Conservation (phyloP, 2,113 vertebrate genomes). For the Passer domesticus region DNA sequence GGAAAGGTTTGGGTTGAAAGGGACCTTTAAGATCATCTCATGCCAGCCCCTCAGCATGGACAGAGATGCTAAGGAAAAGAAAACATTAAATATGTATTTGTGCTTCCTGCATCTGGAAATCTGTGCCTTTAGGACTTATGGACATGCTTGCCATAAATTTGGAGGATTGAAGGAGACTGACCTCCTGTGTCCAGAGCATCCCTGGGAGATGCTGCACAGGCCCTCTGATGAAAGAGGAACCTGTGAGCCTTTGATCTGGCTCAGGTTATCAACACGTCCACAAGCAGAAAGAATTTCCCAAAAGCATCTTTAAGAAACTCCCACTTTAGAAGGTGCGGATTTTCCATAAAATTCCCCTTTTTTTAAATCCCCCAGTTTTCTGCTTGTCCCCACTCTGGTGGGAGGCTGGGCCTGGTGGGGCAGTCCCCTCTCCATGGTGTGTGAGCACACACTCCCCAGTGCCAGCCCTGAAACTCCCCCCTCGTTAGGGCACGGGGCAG, state of each 20-base stretch:
- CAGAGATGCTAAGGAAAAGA: neutral
- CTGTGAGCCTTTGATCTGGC: neutral
- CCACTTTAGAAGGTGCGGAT: neutral
- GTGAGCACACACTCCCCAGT: conserved; percentile 3
- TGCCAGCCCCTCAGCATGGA: neutral
- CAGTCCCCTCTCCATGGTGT: neutral
- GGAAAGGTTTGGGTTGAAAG: neutral
- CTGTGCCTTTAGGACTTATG: neutral
- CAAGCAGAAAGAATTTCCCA: neutral
- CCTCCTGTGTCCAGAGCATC: neutral
- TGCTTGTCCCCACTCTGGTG: accelerated
- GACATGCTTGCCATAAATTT: neutral
- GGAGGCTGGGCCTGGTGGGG: neutral
- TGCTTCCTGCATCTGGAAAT: neutral
- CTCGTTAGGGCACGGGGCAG: conserved; percentile 22
- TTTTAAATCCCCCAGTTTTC: neutral
- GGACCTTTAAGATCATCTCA: too few species aligned
- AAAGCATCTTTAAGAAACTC: neutral
- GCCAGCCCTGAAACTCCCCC: conserved; percentile 20
- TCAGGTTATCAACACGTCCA: neutral
- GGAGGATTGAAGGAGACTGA: neutral
- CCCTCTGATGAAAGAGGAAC: neutral
- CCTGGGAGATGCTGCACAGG: neutral
- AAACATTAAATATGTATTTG: neutral
- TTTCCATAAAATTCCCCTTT: neutral